Base-by-base conservation (phyloP, 1,140 invertebrate species). In the Lamellibrachia luymesi region DNA sequence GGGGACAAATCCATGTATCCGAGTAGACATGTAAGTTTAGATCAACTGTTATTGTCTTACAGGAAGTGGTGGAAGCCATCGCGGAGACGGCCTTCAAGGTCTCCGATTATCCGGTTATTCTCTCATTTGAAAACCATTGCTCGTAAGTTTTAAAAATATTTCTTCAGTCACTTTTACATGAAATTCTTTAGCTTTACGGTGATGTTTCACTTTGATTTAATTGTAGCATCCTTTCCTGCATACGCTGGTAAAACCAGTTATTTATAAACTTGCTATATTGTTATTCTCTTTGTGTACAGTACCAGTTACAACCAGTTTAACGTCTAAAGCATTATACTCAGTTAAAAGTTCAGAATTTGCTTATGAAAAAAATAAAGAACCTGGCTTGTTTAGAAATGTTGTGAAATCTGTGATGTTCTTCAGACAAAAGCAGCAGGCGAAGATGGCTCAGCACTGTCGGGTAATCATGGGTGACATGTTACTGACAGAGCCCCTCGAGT, bases 121-220 rank as follows among this genome's bases (percentile, higher is more conserved):
- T 99, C 93, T 99, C 98, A 94, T 99, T 99, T 97, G 99, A 99
- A 97, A 99, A 99, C 96, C 99, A 99, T 96, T 99, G 99, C 97
- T 96, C 96, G 96, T 97, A 96, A 96, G 96, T 96, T 51, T 90
- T 38, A 51, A n/a, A 51, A 52, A 8, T n/a, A 92, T 50, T 13
- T 17, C 64, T 80, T 17, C 38, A 38, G 17, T 80, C 13, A 80
- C 13, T 80, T 4, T 80, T 38, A 38, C 38, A 38, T 38, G 38
- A 38, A 38, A 38, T 38, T 38, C 0, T 38, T 38, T 38, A 38
- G 38, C 38, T 38, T 38, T 38, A 38, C 1, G 38, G 1, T 38
- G 38, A 38, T 38, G 38, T 38, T 38, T 38, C 38, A 6, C 64
- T 17, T 80, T 80, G 4, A 80, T 80, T 6, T 80, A 80, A 80